Evolutionary conservation across 1,140 invertebrate genomes (phyloP), one percentile per base, ranked within the genome.

Genomic region (Halesus radiatus): DNA sequence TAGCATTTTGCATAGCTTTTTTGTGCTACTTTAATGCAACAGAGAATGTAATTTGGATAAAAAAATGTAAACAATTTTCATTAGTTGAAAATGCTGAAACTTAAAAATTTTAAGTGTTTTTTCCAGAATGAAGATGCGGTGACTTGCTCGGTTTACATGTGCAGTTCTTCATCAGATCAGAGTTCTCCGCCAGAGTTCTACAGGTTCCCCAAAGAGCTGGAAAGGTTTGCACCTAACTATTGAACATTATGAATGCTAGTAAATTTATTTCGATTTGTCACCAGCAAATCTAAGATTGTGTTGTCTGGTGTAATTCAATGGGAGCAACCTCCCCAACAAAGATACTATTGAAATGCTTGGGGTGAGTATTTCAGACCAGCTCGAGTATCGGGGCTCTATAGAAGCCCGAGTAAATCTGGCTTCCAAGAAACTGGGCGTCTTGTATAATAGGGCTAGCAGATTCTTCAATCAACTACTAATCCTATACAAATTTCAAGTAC

Each of bases 121-220:
- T 72, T 72, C 4, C 22, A 72, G 68, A 52, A 16, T 6, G 45
- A 13, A 29, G 53, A 72, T 13, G 68, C 52, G 18, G 52, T 26
- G 22, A 53, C 45, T 6, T 78, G 76, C 15, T 78, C 76, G 15
- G 62, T 78, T 20, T 56, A 53, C 32, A 20, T 18, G 18, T 78
- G 76, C 50, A 18, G 18, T 0, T 58, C 52, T 18, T 15, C 37
- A 1, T 53, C 62, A 3, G 32, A n/a, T 16, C 76, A 70, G 18
- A 22, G 18, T 26, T 22, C 54, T 18, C 7, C 45, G 1, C 50
- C 66, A n/a, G 62, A 32, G 15, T 78, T 70, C 64, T 78, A 78
- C 76, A 70, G 26, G 16, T 78, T 78, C 23, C 76, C 76, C 6
- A 78, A 53, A 70, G 76, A 78, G 4, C 29, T 70, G 13, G 26